phyloP scores from a whole-genome alignment of 2,797 vertebrate species.

The Oreonectes daqikongensis region DNA sequence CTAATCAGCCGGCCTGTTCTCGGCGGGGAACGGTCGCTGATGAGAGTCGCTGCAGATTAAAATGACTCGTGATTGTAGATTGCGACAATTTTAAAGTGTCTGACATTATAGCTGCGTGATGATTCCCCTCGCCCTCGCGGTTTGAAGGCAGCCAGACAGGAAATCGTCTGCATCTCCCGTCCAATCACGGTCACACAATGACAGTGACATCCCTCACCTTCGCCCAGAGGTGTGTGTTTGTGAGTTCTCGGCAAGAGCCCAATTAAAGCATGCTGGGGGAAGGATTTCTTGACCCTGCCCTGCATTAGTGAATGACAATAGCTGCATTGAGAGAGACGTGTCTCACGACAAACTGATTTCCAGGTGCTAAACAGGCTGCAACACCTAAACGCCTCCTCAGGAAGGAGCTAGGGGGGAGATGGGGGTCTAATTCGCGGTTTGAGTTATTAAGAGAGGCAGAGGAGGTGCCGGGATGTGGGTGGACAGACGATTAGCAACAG shows the following conservation, averaged over 20 bases:
- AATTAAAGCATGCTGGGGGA: slow-evolving; percentile 61
- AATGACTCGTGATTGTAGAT: slow-evolving; percentile 43
- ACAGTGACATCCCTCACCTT: slow-evolving; percentile 18
- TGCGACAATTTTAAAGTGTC: slow-evolving; percentile 37
- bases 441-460: slow-evolving; percentile 36
- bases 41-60: slow-evolving; percentile 44
- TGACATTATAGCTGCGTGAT: slow-evolving; percentile 32
- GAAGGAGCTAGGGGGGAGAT: slow-evolving; percentile 27
- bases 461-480: slow-evolving; percentile 39
- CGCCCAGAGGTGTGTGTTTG: slow-evolving; percentile 8
- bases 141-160: slow-evolving; percentile 17
- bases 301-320: slow-evolving; percentile 66
- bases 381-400: slow-evolving; percentile 71
- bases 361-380: slow-evolving; percentile 75
- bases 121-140: slow-evolving; percentile 8
- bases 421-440: slow-evolving; percentile 14
- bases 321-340: slow-evolving; percentile 65
- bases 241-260: slow-evolving; percentile 17
- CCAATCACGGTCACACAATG: slow-evolving; percentile 17
- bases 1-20: slow-evolving; percentile 40
- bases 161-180: neutral
- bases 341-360: slow-evolving; percentile 77
- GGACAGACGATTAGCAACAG: slow-evolving; percentile 66
- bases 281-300: slow-evolving; percentile 49
- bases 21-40: slow-evolving; percentile 12